Evolutionary conservation across 2,888 invertebrate species (phyloP), one percentile per base, ranked within the genome.

Genomic region (Teleogryllus oceanicus): DNA sequence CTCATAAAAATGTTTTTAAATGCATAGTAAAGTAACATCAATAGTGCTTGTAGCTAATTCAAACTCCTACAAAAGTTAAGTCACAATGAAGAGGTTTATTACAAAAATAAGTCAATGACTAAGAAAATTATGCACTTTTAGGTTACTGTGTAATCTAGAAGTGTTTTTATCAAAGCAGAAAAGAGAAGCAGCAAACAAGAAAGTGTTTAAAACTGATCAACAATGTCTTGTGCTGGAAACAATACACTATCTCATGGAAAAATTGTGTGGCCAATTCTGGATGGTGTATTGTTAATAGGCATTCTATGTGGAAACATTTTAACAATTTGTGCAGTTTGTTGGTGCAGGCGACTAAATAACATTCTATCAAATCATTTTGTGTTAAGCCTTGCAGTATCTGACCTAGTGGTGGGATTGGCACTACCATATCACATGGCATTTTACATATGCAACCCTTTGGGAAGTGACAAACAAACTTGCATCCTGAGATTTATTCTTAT

Each of bases 341-440:
- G 92, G 83, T 93, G 92, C 86, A 90, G 92, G 78, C 90, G 92
- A 81, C 88, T 94, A 37, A 91, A 93, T 11, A 90, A 90, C 74
- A 89, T 93, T 78, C 91, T 92, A 79, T 93, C 94, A 81, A 94
- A 94, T 88, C 91, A 93, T 84, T 94, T 94, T 87, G 92, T 95
- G 83, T 89, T 94, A 82, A 94, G 93, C 86, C 87, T 95, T 84
- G 95, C 94, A 50, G 89, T 94, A 82, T 94, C 94, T 49, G 95
- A 95, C 87, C 89, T 94, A 78, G 89, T 94, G 87, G 94, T 95
- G 80, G 94, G 94, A 8, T 87, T 94, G 74, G 92, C 93, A 51
- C 87, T 94, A 84, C 94, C 94, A 21, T 95, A 94, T 87, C 94
- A 94, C 86, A 89, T 94, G 84, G 90, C 92, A 77, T 94, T 95